A percentile compares a stretch with the other conserved stretches of the same genome.
These are phyloP conservation scores for Halcyon chelicuti DNA, from an alignment of 2,797 vertebrate species.

Conservation along the genomic window DNA sequence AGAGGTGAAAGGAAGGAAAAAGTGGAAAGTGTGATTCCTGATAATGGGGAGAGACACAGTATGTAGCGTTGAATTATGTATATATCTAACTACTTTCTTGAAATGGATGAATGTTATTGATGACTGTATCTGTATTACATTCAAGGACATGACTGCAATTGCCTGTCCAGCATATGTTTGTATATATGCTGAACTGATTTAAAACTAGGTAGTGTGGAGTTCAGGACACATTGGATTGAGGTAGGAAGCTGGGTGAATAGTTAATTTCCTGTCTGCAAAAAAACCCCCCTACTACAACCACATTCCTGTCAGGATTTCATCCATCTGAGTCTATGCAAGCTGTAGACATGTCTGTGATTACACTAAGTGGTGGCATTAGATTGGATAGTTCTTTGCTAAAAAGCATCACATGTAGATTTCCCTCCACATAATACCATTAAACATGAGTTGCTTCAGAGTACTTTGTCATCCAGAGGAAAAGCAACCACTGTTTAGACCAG, in stretches of 20 bases:
- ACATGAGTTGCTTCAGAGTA: not conserved
- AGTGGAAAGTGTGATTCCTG: not conserved
- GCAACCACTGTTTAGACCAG: not conserved
- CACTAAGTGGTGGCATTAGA: not conserved
- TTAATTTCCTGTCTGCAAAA: not conserved
- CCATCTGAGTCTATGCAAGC: not conserved
- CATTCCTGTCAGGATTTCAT: not conserved
- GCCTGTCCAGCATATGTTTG: not conserved
- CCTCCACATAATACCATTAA: not conserved
- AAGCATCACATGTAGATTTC: not conserved
- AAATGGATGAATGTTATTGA: not conserved
- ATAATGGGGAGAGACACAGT: not conserved
- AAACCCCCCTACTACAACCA: not conserved
- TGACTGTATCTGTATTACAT: rapidly evolving
- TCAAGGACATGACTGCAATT: not conserved
- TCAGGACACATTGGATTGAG: not conserved
- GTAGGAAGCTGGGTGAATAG: not conserved
- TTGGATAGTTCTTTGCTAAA: not conserved
- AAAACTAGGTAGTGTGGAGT: not conserved
- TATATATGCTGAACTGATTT: not conserved
- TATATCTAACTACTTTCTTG: not conserved
- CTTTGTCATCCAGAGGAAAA: not conserved
- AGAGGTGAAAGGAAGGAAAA: not conserved
- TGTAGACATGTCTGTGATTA: not conserved
- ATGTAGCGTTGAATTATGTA: not conserved